These are phyloP conservation scores for Ianthella basta DNA, from an alignment of 37 sponge, comb jelly and placozoan species.

Conservation along the genomic window DNA sequence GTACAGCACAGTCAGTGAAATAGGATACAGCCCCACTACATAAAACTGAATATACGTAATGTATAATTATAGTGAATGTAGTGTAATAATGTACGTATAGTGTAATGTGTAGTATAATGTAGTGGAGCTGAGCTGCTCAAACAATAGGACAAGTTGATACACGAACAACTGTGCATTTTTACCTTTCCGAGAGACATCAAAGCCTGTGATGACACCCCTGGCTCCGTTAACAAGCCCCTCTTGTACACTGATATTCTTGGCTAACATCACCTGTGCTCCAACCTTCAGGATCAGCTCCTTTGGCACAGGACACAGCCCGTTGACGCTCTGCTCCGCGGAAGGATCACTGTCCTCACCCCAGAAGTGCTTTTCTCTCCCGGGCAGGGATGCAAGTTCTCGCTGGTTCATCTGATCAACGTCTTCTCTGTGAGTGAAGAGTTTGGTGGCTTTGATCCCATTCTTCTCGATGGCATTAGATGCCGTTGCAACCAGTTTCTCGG, in stretches of 20 bases:
- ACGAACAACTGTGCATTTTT: no score
- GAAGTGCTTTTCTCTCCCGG: slow-evolving; percentile 43
- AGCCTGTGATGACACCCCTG: slow-evolving; percentile 75
- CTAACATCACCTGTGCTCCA: slow-evolving; percentile 93
- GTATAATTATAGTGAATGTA: no score
- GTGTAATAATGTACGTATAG: no score
- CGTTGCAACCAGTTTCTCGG: slow-evolving; percentile 44
- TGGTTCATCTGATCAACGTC: slow-evolving; percentile 72
- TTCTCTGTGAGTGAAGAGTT: slow-evolving; percentile 82
- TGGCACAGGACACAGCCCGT: slow-evolving; percentile 61
- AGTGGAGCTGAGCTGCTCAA: no score
- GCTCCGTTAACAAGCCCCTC: slow-evolving; percentile 89
- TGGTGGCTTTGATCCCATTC: slow-evolving; percentile 75
- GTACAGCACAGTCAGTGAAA: no score
- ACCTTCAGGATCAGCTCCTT: slow-evolving; percentile 63
- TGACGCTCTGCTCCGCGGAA: slow-evolving; percentile 33
- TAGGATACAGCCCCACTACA: no score
- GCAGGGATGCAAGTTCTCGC: slow-evolving; percentile 51
- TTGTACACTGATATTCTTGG: slow-evolving; percentile 75
- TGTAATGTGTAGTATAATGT: no score
- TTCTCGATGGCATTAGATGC: slow-evolving; percentile 55
- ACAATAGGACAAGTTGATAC: no score
- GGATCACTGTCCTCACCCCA: slow-evolving; percentile 64
- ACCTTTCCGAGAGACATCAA: slow-evolving; percentile 33
- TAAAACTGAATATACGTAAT: no score